Conservation (phyloP, 2,888 invertebrate species). For the Ctena decussata region DNA sequence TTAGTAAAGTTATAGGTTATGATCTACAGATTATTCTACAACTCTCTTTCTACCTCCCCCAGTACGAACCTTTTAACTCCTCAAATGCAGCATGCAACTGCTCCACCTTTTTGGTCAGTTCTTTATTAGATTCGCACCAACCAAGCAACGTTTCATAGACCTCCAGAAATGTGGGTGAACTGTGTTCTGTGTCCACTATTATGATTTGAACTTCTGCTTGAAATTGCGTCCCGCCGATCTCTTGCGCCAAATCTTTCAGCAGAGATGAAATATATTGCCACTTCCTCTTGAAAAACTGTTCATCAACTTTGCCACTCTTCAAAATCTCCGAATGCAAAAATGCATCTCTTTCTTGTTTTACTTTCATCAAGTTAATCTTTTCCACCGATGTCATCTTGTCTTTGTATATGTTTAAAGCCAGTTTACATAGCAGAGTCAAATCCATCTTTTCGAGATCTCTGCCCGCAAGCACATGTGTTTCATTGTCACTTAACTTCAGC, state of each 20-base stretch:
- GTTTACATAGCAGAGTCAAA: neutral
- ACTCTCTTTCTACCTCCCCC: too few relatives aligned
- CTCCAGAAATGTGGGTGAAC: neutral
- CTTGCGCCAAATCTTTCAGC: neutral
- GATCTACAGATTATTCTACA: too few relatives aligned
- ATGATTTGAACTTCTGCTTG: neutral
- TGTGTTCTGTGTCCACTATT: neutral
- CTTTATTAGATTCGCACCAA: too few relatives aligned
- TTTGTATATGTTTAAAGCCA: neutral
- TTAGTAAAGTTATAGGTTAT: too few relatives aligned
- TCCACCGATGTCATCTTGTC: neutral
- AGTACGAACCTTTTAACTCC: too few relatives aligned
- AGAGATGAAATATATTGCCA: neutral
- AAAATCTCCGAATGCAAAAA: neutral
- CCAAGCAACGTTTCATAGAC: neutral
- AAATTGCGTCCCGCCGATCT: neutral
- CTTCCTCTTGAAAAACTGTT: neutral
- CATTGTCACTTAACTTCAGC: neutral
- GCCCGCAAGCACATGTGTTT: neutral
- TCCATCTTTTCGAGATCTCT: neutral
- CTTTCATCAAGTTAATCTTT: neutral
- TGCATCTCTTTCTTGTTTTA: neutral
- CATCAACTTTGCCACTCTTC: neutral
- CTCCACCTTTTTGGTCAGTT: too few relatives aligned
- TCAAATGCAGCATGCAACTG: too few relatives aligned